A percentile compares a stretch with the other conserved stretches of the same genome.
Conservation (phyloP, 2,888 invertebrate genomes). For the Andricus quercusramuli region DNA sequence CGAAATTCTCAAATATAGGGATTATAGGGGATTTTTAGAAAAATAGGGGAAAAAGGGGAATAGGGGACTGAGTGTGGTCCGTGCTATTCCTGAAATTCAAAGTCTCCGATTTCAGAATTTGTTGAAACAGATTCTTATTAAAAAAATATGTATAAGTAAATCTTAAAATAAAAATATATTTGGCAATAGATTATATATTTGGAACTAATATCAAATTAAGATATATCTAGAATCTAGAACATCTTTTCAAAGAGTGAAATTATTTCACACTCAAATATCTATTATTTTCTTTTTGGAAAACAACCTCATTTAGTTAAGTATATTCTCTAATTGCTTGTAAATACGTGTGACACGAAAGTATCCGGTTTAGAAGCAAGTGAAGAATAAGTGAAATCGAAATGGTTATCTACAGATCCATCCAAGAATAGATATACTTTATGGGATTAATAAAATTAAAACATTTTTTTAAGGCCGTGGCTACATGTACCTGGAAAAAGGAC, state of each 20-base stretch:
- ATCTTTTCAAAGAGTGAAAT: background rate
- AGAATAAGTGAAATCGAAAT: constrained; percentile 28
- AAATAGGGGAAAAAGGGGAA: no score
- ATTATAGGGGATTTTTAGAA: no score
- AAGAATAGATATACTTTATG: background rate
- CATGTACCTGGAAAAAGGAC: no score
- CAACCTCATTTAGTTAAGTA: background rate
- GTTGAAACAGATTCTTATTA: no score
- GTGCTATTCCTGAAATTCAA: background rate
- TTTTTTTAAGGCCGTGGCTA: background rate
- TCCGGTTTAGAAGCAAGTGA: constrained; percentile 18
- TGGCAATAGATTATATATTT: no score
- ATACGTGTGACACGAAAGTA: constrained; percentile 18
- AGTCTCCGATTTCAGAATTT: no score
- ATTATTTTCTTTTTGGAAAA: background rate
- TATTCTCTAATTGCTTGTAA: constrained; percentile 11
- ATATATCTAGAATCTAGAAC: background rate
- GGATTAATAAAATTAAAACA: background rate
- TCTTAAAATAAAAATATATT: background rate
- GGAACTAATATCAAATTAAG: no score
- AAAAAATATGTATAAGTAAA: background rate
- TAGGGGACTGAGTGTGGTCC: no score
- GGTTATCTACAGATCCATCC: background rate
- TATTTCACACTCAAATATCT: background rate
- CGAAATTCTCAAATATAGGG: no score